Percentiles rank a stretch among this genome's conserved stretches.
Conservation (phyloP, 2,888 invertebrate genomes). For the Diplolepis rosae region DNA sequence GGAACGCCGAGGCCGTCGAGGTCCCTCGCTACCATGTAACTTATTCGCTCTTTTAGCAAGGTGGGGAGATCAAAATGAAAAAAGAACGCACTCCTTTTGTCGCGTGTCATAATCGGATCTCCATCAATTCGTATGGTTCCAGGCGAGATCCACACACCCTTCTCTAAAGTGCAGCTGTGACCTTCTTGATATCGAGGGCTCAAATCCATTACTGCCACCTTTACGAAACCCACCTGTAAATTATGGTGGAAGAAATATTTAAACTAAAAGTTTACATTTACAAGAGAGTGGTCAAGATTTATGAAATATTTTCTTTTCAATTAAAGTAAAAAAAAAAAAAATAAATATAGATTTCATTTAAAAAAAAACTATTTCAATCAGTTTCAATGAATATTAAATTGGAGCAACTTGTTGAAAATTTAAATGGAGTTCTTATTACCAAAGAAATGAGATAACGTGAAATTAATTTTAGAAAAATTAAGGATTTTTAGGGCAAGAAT, state of each 20-base stretch:
- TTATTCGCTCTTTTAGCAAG: conserved; percentile 21
- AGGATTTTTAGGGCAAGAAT: too few species aligned
- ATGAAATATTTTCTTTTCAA: too few species aligned
- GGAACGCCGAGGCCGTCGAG: conserved; percentile 50
- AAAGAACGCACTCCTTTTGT: conserved; percentile 18
- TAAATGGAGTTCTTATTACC: too few species aligned
- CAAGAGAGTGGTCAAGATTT: not conserved
- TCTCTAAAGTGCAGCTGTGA: not conserved
- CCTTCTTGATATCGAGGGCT: not conserved
- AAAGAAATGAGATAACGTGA: too few species aligned
- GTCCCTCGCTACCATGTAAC: conserved; percentile 18
- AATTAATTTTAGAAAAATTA: too few species aligned
- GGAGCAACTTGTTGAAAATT: too few species aligned
- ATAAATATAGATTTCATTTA: too few species aligned
- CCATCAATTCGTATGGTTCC: not conserved
- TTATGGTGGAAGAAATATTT: not conserved
- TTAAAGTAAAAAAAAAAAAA: too few species aligned
- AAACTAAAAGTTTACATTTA: not conserved
- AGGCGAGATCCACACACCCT: not conserved
- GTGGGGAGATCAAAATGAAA: conserved; percentile 14
- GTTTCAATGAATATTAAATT: too few species aligned
- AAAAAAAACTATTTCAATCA: too few species aligned
- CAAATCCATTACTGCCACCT: not conserved
- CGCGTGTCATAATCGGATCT: conserved; percentile 21
- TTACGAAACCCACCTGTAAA: not conserved